Percentiles rank a stretch among this genome's conserved stretches.
Evolutionary conservation across 2,888 invertebrate genomes (phyloP).

Genomic region (Lottia scabra): DNA sequence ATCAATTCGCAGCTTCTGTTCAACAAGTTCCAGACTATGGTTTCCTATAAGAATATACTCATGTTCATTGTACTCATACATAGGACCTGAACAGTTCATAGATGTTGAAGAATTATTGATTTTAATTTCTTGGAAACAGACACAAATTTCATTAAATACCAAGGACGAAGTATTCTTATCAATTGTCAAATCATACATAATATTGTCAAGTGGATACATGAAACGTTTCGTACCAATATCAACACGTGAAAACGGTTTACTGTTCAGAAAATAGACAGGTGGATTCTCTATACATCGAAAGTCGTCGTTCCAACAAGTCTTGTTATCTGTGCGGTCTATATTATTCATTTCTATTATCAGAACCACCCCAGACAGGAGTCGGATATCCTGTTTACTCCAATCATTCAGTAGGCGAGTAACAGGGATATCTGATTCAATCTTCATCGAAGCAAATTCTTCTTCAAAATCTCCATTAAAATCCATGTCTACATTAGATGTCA

Average conservation of each 20-base stretch:
- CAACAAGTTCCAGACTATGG: not conserved
- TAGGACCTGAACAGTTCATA: not conserved
- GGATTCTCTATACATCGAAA: not conserved
- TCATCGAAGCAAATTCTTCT: not conserved
- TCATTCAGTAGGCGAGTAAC: not conserved
- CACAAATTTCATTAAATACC: not conserved
- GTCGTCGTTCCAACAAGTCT: not conserved
- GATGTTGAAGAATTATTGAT: not conserved
- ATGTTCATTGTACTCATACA: not conserved
- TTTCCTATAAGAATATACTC: not conserved
- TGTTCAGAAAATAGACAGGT: not conserved
- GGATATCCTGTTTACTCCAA: not conserved
- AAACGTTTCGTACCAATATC: not conserved
- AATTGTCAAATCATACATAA: not conserved
- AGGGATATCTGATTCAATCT: not conserved
- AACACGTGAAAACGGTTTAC: not conserved
- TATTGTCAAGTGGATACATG: not conserved
- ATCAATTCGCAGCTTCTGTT: not conserved
- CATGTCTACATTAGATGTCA: not conserved
- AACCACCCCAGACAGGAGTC: not conserved
- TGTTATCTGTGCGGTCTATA: not conserved
- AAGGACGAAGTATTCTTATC: not conserved
- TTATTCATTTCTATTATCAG: not conserved
- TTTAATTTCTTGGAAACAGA: not conserved
- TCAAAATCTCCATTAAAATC: not conserved